phyloP scores from a whole-genome alignment of 2,113 vertebrate species.

The Nesospiza acunhae region DNA sequence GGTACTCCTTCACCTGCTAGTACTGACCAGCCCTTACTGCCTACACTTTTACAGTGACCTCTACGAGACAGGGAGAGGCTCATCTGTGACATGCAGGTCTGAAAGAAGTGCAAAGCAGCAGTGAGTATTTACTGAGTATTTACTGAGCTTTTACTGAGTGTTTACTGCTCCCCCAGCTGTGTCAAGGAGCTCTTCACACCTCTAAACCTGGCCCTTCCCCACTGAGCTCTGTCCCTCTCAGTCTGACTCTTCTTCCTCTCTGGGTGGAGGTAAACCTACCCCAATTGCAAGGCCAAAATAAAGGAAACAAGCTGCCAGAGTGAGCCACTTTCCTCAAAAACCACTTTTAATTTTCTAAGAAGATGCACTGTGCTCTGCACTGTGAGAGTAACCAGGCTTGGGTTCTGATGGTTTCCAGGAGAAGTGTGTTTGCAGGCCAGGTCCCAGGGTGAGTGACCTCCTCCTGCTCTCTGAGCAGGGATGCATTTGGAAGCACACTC shows the following conservation, averaged over 20 bases:
- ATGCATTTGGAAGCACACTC: neutral
- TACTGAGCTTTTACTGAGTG: fast-evolving
- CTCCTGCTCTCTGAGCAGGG: neutral
- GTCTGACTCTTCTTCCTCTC: neutral
- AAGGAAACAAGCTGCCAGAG: neutral
- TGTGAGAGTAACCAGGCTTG: neutral
- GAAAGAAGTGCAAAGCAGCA: neutral
- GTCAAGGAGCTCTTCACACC: neutral
- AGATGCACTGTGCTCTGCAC: fast-evolving
- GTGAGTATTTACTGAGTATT: neutral
- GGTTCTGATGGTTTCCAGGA: neutral
- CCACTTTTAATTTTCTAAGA: neutral
- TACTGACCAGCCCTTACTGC: neutral
- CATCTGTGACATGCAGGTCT: neutral
- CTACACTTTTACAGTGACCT: neutral
- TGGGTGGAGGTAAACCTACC: neutral
- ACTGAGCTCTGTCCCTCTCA: neutral
- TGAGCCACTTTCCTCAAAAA: neutral
- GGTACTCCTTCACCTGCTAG: neutral
- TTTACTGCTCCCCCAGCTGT: neutral
- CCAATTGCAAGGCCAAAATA: neutral
- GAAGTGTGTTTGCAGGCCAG: neutral
- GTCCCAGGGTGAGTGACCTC: neutral
- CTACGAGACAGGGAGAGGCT: neutral
- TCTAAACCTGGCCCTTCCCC: neutral